A percentile compares a stretch with the other conserved stretches of the same genome.
Evolutionary conservation across 2,888 invertebrate genomes (phyloP).

Genomic region (Leptopilina drosophilae): DNA sequence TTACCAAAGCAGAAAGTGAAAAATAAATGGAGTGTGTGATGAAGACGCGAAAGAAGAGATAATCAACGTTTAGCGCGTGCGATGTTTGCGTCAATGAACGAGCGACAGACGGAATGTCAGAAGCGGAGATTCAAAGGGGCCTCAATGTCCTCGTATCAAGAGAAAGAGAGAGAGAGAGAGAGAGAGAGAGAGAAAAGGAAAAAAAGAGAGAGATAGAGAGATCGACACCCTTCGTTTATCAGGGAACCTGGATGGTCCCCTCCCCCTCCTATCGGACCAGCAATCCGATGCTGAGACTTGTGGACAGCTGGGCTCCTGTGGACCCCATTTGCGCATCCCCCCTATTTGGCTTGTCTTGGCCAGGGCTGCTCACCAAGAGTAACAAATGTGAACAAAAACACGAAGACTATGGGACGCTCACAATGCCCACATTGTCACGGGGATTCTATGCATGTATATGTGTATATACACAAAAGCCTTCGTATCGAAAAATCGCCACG

Average conservation of each 20-base stretch:
- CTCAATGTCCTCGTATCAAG: conserved; percentile 34
- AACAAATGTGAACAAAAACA: conserved; percentile 62
- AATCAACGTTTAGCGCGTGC: conserved; percentile 36
- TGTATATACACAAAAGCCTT: conserved; percentile 64
- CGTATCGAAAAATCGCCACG: conserved; percentile 30
- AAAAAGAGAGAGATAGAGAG: neutral
- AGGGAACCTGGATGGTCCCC: conserved; percentile 36
- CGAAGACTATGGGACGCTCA: conserved; percentile 66
- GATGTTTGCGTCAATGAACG: conserved; percentile 33
- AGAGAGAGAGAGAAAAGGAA: too few relatives aligned
- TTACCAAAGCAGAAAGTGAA: too few relatives aligned
- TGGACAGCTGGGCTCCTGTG: conserved; percentile 61
- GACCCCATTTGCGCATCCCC: conserved; percentile 54
- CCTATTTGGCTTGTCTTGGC: conserved; percentile 43
- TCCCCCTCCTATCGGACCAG: neutral
- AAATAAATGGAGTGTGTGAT: conserved; percentile 12
- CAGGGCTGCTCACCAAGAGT: conserved; percentile 53
- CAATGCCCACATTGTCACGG: conserved; percentile 72
- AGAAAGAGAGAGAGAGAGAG: neutral
- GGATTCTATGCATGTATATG: conserved; percentile 2
- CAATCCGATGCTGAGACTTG: conserved; percentile 49
- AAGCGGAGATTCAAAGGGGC: conserved; percentile 40
- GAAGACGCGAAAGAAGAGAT: conserved; percentile 36
- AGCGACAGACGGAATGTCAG: conserved; percentile 38
- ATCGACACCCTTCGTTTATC: conserved; percentile 41